Base-by-base conservation (phyloP, 2,888 invertebrate genomes). In the Pheosia tremula region DNA sequence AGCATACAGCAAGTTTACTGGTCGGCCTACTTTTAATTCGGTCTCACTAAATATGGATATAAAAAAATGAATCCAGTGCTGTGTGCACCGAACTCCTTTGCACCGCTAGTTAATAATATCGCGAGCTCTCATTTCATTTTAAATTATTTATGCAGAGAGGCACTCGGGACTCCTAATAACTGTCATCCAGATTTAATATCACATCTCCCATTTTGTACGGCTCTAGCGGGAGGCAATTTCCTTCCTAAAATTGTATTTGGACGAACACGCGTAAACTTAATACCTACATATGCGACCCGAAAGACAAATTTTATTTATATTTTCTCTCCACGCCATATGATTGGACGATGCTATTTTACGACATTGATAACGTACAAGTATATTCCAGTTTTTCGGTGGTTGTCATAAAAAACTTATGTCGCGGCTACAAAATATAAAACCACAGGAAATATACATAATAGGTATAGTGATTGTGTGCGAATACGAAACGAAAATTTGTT, bases 181-280 rank as follows among this genome's bases (percentile, higher is more conserved):
- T 91, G 92, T 89, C 92, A 90, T 88, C 86, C 85, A 88, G 90
- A 91, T 91, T 93, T 93, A 90, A 93, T 93, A 91, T 92, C 87
- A 84, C 85, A 88, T 89, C 87, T 90, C 80, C 86, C 88, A 87
- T 89, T 89, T 89, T 87, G 88, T 88, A 86, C 82, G 87, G 86
- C 84, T 81, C 82, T 79, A 84, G 84, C 79, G 82, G 80, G 83
- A 89, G 87, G 88, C 91, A 92, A 93, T 92, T 91, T 90, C 89
- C 91, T 88, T 89, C 83, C 85, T 87, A 86, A 92, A 91, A 92
- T 92, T 91, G 88, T 90, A 86, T 92, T 91, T 89, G 85, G 84
- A 88, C 82, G 88, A 87, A 88, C 88, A 84, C 89, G 85, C 86
- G 85, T 85, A 86, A 89, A 89, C 88, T 90, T 88, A 90, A 87